Percentiles rank a stretch among this genome's conserved stretches.
Evolutionary conservation across 2,888 invertebrate genomes (phyloP).

Genomic region (Latheticus oryzae): DNA sequence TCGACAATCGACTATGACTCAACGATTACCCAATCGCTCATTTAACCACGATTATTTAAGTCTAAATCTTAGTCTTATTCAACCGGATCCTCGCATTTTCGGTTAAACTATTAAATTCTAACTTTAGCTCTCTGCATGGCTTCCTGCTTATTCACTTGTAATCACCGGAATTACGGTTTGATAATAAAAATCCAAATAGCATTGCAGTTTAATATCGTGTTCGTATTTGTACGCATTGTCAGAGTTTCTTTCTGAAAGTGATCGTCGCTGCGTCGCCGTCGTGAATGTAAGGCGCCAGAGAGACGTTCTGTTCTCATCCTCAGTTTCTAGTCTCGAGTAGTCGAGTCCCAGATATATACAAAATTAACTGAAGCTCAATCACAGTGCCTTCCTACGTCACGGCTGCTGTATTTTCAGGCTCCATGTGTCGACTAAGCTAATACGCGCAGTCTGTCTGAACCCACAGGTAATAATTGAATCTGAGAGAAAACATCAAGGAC

Average conservation of each 20-base stretch:
- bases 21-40: constrained; percentile 1
- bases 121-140: constrained; percentile 21
- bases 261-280: constrained; percentile 34
- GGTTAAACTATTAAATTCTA: constrained; percentile 24
- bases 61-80: no score
- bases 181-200: constrained; percentile 39
- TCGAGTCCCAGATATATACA: constrained; percentile 64
- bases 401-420: constrained; percentile 33
- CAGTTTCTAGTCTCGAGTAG: constrained; percentile 10
- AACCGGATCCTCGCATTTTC: constrained; percentile 30
- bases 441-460: constrained; percentile 22
- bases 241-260: constrained; percentile 17
- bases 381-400: constrained; percentile 54
- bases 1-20: no score
- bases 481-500: no score
- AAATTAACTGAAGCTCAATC: constrained; percentile 64
- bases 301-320: constrained; percentile 47
- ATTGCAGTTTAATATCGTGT: constrained; percentile 23
- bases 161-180: constrained; percentile 42
- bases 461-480: constrained; percentile 25
- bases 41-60: background rate
- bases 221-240: constrained; percentile 37
- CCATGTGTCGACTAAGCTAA: constrained; percentile 19
- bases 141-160: constrained; percentile 28
- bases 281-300: constrained; percentile 45